Evolutionary conservation across 2,888 invertebrate genomes (phyloP).

Genomic region (Melangyna quadrimaculata): DNA sequence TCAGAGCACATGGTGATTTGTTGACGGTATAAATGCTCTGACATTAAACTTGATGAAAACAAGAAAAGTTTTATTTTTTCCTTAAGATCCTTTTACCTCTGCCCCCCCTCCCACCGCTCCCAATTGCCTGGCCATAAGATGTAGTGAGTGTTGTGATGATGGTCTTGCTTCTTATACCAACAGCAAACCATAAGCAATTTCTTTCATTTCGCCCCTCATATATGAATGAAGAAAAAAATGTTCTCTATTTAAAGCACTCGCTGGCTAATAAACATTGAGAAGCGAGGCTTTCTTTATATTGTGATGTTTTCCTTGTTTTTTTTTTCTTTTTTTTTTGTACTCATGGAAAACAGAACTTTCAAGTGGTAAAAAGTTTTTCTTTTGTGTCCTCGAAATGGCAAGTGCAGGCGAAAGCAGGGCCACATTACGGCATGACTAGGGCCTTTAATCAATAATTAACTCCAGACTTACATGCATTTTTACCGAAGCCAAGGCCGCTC

Average conservation of each 20-base stretch:
- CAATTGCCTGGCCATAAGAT: not conserved
- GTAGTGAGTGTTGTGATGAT: not conserved
- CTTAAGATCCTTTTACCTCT: conserved; percentile 29
- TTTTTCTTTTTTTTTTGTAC: not conserved
- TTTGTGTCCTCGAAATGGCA: conserved; percentile 5
- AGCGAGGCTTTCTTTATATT: conserved; percentile 49
- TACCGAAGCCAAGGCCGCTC: too few relatives aligned
- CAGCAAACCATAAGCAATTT: conserved; percentile 33
- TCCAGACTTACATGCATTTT: too few relatives aligned
- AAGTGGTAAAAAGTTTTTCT: conserved; percentile 47
- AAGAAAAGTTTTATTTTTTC: conserved; percentile 69
- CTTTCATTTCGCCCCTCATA: not conserved
- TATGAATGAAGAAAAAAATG: not conserved
- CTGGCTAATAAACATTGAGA: conserved; percentile 61
- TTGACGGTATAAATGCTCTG: conserved; percentile 70
- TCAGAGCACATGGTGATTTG: conserved; percentile 66
- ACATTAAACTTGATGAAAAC: conserved; percentile 71
- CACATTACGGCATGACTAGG: not conserved
- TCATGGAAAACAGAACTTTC: conserved; percentile 43
- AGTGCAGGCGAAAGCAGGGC: not conserved
- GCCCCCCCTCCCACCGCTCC: not conserved
- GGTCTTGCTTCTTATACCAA: conserved; percentile 41
- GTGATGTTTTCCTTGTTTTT: not conserved
- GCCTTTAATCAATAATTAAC: too few relatives aligned
- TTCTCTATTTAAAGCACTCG: conserved; percentile 44